These are phyloP conservation scores for Siderastrea radians DNA, from an alignment of 92 coral and sea anemone species.

Conservation along the genomic window DNA sequence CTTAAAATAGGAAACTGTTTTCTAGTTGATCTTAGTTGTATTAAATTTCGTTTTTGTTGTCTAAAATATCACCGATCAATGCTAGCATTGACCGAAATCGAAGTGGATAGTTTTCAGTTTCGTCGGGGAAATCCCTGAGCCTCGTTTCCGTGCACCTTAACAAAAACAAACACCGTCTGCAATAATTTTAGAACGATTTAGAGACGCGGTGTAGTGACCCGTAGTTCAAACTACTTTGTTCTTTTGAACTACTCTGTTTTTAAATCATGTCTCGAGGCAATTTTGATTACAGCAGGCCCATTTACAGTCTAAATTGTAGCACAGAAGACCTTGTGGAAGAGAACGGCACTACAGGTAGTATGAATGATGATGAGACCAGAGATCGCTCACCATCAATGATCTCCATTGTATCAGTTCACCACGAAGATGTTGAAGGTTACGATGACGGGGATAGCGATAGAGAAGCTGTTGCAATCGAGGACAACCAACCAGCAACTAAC, in stretches of 20 bases:
- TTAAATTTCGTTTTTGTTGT: too few species aligned
- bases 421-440: slow-evolving; percentile 20
- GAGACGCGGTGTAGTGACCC: not conserved
- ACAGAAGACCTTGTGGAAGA: not conserved
- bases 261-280: slow-evolving; percentile 14
- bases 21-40: too few species aligned
- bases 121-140: not conserved
- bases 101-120: not conserved
- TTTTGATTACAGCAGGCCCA: not conserved
- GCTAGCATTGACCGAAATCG: not conserved
- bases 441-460: slow-evolving; percentile 55
- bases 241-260: not conserved
- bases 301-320: not conserved
- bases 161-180: not conserved
- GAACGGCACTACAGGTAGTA: not conserved
- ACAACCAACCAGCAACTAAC: slow-evolving; percentile 26
- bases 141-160: not conserved
- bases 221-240: not conserved
- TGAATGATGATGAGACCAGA: not conserved
- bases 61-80: not conserved
- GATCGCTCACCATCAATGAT: slow-evolving; percentile 45
- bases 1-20: too few species aligned
- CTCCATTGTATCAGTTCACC: slow-evolving; percentile 44
- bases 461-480: slow-evolving; percentile 47
- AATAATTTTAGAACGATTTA: not conserved